A percentile compares a stretch with the other conserved stretches of the same genome.
These are phyloP conservation scores for Orchesella flavescens DNA, from an alignment of 2,888 invertebrate genomes.

Conservation along the genomic window DNA sequence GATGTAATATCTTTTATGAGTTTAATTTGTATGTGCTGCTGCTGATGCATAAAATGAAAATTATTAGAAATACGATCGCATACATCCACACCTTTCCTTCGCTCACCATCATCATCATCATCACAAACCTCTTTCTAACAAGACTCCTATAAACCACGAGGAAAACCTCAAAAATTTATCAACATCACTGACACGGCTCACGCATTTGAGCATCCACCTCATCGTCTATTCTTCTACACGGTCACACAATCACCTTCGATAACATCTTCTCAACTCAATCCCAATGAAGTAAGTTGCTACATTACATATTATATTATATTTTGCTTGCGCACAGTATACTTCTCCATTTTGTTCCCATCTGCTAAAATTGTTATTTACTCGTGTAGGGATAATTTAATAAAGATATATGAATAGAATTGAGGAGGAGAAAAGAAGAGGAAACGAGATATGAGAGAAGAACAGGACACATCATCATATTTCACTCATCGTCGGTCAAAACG, in stretches of 20 bases:
- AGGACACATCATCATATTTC: slow-evolving; percentile 31
- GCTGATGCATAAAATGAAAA: too few species aligned
- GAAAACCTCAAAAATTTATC: too few species aligned
- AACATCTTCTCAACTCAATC: slow-evolving; percentile 2
- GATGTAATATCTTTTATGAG: too few species aligned
- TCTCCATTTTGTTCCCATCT: slow-evolving; percentile 2
- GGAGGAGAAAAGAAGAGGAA: slow-evolving; percentile 12
- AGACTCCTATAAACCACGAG: too few species aligned
- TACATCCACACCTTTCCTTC: slow-evolving; percentile 15
- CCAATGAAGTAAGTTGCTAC: too few species aligned
- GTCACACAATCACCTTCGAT: slow-evolving; percentile 12
- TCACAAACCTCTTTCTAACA: too few species aligned
- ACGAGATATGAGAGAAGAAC: neutral
- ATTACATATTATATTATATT: too few species aligned
- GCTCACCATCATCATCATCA: neutral
- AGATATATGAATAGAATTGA: slow-evolving; percentile 10
- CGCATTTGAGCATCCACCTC: too few species aligned
- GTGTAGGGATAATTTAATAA: slow-evolving; percentile 40
- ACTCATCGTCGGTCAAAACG: neutral
- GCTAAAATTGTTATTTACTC: slow-evolving; percentile 30
- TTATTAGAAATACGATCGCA: neutral
- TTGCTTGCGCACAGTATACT: too few species aligned
- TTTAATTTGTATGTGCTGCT: too few species aligned
- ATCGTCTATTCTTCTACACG: too few species aligned
- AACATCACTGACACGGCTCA: too few species aligned